Evolutionary conservation across 1,140 invertebrate genomes (phyloP), one percentile per base, ranked within the genome.

Genomic region (Panagrolaimus sp.): DNA sequence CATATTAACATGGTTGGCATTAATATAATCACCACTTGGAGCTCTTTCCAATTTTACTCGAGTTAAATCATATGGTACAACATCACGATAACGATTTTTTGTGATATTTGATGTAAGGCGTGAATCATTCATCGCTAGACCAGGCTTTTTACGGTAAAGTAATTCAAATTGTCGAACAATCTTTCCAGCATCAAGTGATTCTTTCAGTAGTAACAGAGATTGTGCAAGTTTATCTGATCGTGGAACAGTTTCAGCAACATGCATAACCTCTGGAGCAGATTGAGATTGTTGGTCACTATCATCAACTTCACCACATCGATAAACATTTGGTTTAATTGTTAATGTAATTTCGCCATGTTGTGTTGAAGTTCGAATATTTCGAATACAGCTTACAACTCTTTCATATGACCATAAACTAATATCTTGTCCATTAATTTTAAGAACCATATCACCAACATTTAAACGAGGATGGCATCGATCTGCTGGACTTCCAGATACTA

Each of bases 1-100:
- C 92, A 98, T 97, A 85, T 93, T 93, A 20, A 98, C 92, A 84
- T 91, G 93, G 80, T 94, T 97, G 9, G 93, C 95, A 86, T 98
- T 98, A 65, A 98, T 96, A 83, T 98, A 98, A 85, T 98, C 94
- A 5, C 92, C 81, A 9, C 76, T 74, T 20, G 88, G 89, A 14
- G 87, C 84, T 25, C 87, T 88, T 75, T 89, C 88, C 57, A 98
- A 84, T 70, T 93, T 87, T 1, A 98, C 93, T 75, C 95, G 87
- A 0, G 93, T 97, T 61, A 89, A 88, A 84, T 98, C 94, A 86
- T 96, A 98, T 69, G 95, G 95, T 67, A 91, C 92, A 78, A 98
- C 96, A 86, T 98, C 95, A 73, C 92, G 73, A 47, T 88, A 98
- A 84, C 95, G 87, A 86, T 98, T 98, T 86, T 96, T 96, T 71